These are phyloP conservation scores for Rana temporaria DNA, from an alignment of 2,113 vertebrate genomes.

Conservation along the genomic window DNA sequence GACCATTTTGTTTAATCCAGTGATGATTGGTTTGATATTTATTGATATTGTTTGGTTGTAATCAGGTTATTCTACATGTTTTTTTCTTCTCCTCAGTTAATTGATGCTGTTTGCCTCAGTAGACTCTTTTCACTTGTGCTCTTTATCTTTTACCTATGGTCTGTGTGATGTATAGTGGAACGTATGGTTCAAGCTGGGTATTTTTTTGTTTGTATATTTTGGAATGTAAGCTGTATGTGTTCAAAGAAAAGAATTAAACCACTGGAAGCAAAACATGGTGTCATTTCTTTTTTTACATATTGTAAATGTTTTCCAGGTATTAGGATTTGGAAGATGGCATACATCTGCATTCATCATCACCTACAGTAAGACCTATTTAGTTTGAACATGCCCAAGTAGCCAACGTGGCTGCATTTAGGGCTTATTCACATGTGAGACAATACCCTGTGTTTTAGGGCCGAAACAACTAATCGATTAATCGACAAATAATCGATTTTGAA, in stretches of 20 bases:
- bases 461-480: no score
- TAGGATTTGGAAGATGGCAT: no score
- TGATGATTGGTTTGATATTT: conserved; percentile 49
- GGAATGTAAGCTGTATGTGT: conserved; percentile 57
- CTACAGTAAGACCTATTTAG: no score
- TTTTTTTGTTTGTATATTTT: conserved; percentile 55
- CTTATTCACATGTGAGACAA: no score
- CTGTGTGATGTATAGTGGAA: conserved; percentile 52
- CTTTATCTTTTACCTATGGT: conserved; percentile 43
- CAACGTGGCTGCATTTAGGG: no score
- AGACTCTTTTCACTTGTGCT: conserved; percentile 23
- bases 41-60: conserved; percentile 46
- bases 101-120: conserved; percentile 22
- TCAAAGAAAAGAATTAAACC: conserved; percentile 49
- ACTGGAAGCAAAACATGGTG: conserved; percentile 28
- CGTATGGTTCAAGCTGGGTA: conserved; percentile 55
- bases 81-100: conserved; percentile 6
- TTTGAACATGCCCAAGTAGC: no score
- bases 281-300: background rate
- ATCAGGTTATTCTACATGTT: background rate
- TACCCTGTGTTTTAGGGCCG: no score
- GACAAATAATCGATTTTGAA: no score
- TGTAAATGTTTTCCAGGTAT: no score
- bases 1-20: conserved; percentile 47
- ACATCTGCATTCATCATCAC: no score